Evolutionary conservation across 2,113 vertebrate species (phyloP).

Genomic region (Poecile atricapillus): DNA sequence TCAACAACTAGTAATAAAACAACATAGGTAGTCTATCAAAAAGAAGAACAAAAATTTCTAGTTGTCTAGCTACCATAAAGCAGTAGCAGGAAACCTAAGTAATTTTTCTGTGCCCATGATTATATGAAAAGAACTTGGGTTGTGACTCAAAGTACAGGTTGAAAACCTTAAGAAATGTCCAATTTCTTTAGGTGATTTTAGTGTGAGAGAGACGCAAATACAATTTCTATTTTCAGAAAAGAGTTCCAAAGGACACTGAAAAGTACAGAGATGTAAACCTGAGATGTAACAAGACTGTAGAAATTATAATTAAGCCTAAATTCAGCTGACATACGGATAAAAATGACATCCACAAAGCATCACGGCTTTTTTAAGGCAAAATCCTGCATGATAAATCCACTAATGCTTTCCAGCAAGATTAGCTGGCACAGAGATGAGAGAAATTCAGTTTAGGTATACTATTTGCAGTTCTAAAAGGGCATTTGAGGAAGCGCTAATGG

Average conservation of each 20-base stretch:
- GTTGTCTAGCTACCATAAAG: background rate
- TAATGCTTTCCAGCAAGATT: background rate
- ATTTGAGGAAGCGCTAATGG: background rate
- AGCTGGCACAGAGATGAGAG: background rate
- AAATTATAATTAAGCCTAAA: background rate
- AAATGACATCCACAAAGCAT: background rate
- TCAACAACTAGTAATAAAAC: background rate
- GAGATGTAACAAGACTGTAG: background rate
- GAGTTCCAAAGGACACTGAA: background rate
- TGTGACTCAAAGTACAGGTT: accelerated
- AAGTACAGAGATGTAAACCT: background rate
- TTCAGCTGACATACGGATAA: background rate
- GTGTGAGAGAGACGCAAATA: background rate
- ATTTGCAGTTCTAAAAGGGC: background rate
- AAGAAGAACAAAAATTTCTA: background rate
- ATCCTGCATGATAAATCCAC: background rate
- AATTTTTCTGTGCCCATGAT: background rate
- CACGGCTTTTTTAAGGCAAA: background rate
- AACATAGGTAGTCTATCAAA: background rate
- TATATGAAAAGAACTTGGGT: background rate
- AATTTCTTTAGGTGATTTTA: background rate
- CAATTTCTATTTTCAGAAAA: background rate
- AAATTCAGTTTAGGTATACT: background rate
- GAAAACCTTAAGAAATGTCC: background rate
- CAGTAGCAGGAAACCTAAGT: background rate